Evolutionary conservation across 2,797 vertebrate genomes (phyloP).

Genomic region (Pangasius krempfi): DNA sequence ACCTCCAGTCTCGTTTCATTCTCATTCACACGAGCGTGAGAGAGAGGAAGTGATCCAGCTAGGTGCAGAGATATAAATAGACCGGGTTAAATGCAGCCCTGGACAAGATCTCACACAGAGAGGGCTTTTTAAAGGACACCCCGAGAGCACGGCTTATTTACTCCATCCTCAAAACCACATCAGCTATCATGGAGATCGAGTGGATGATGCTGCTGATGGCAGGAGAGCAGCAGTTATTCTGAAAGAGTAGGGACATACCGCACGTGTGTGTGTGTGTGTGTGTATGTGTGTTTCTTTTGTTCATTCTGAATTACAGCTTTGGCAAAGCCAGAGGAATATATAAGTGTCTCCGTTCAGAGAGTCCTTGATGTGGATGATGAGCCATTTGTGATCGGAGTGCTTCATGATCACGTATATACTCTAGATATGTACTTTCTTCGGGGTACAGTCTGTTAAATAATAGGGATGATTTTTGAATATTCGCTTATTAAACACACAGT

Average conservation of each 20-base stretch:
- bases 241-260: background rate
- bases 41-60: background rate
- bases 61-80: constrained; percentile 13
- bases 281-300: background rate
- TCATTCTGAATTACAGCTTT: background rate
- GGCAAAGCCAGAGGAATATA: too few species aligned
- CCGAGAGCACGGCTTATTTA: background rate
- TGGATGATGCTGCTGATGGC: background rate
- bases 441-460: background rate
- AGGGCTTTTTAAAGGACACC: background rate
- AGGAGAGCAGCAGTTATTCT: background rate
- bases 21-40: background rate
- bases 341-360: background rate
- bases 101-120: background rate
- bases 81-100: background rate
- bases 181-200: background rate
- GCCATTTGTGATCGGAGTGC: background rate
- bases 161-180: background rate
- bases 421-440: background rate
- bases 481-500: too few species aligned
- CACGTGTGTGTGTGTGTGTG: background rate
- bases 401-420: background rate
- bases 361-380: background rate
- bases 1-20: background rate
- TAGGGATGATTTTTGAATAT: background rate